Evolutionary conservation across 2,113 vertebrate species (phyloP).

Genomic region (Coregonus clupeaformis): DNA sequence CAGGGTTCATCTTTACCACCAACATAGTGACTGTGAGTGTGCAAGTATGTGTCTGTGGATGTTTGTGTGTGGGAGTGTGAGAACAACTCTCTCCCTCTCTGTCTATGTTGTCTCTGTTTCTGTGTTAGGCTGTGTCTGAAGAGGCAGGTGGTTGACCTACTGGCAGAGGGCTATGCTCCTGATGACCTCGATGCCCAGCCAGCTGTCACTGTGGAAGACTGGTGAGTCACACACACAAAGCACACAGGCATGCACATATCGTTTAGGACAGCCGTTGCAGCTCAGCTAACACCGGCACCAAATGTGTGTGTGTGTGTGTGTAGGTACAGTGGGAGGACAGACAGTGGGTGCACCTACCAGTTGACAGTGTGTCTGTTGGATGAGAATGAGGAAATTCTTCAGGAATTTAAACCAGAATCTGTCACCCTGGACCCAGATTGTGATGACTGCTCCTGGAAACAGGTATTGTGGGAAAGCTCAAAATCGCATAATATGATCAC

Average conservation of each 20-base stretch:
- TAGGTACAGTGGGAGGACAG: constrained; percentile 72
- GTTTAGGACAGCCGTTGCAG: too few relatives aligned
- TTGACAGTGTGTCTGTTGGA: constrained; percentile 62
- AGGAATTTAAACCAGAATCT: constrained; percentile 58
- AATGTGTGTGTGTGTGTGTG: background rate
- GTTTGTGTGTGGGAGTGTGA: background rate
- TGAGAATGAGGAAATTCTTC: constrained; percentile 55
- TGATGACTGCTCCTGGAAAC: constrained; percentile 72
- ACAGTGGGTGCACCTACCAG: constrained; percentile 73
- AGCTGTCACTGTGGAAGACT: constrained; percentile 83
- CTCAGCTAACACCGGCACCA: too few relatives aligned
- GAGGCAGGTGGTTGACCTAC: constrained; percentile 84
- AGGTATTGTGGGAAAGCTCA: constrained; percentile 49
- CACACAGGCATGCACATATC: background rate
- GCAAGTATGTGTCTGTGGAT: constrained; percentile 19
- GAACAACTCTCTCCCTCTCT: constrained; percentile 2
- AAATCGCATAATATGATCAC: too few relatives aligned
- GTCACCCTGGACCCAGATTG: constrained; percentile 63
- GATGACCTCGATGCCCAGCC: constrained; percentile 86
- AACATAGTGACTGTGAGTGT: constrained; percentile 66
- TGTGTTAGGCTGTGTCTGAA: constrained; percentile 73
- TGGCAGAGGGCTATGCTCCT: constrained; percentile 79
- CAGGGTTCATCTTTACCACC: constrained; percentile 50
- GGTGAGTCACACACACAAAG: constrained; percentile 71
- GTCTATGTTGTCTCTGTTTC: background rate